These are phyloP conservation scores for Arge pagana DNA, from an alignment of 2,888 invertebrate genomes.

Conservation along the genomic window DNA sequence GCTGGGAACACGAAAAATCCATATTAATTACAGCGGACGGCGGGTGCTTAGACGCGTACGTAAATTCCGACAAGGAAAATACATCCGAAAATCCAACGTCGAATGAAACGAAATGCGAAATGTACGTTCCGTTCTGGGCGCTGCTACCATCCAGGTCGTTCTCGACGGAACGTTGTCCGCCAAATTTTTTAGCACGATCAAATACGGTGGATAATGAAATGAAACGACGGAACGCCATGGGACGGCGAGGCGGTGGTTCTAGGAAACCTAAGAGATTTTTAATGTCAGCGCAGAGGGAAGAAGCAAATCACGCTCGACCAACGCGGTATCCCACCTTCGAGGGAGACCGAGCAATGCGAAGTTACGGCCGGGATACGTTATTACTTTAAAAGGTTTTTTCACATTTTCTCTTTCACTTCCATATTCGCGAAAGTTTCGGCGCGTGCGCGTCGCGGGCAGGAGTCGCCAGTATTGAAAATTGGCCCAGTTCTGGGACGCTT, in stretches of 20 bases:
- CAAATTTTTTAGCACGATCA: too few species aligned
- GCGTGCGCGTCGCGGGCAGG: too few species aligned
- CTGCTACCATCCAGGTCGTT: too few species aligned
- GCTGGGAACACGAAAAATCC: constrained; percentile 16
- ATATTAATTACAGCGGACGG: constrained; percentile 11
- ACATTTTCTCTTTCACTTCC: too few species aligned
- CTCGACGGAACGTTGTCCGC: too few species aligned
- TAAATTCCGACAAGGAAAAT: neutral
- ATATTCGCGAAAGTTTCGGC: too few species aligned
- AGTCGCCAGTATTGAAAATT: too few species aligned
- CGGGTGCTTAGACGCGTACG: neutral
- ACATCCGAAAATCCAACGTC: neutral
- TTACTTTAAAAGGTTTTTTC: constrained; percentile 23
- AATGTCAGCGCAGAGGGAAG: constrained; percentile 2
- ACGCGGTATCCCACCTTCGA: constrained; percentile 15
- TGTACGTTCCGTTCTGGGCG: too few species aligned
- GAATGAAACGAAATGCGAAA: constrained; percentile 2
- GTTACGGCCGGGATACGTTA: constrained; percentile 16
- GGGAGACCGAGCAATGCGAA: constrained; percentile 11
- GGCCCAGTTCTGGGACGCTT: too few species aligned
- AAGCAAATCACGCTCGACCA: constrained; percentile 15
- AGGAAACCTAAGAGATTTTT: constrained; percentile 4
- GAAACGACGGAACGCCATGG: constrained; percentile 1
- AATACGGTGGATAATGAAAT: too few species aligned
- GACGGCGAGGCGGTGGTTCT: constrained; percentile 8